phyloP scores from a whole-genome alignment of 2,797 vertebrate genomes.

The Myotis pilosus region DNA sequence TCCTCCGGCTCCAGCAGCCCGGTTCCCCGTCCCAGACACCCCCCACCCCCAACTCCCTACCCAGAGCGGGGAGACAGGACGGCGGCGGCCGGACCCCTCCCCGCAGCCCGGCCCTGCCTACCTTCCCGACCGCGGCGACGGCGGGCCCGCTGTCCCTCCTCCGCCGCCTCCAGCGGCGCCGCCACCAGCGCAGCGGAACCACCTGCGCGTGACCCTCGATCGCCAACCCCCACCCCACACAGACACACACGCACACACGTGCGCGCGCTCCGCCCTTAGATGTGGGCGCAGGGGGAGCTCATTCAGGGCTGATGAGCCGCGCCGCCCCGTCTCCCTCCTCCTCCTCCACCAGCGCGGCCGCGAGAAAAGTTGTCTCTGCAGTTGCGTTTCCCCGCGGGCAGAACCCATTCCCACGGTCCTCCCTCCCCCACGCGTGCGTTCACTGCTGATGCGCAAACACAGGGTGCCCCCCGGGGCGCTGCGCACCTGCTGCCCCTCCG shows the following conservation, averaged over 20 bases:
- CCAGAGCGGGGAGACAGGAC: not conserved
- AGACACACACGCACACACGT: not conserved
- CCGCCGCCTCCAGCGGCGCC: not conserved
- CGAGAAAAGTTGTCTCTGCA: not conserved
- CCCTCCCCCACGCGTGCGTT: not conserved
- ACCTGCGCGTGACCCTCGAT: slow-evolving; percentile 53
- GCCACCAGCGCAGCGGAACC: not conserved
- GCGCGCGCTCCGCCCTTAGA: not conserved
- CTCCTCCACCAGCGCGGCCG: rapidly evolving
- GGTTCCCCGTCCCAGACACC: not conserved
- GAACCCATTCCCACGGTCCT: not conserved
- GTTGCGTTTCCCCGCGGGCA: not conserved
- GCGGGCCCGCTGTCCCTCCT: not conserved
- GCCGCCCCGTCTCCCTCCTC: not conserved
- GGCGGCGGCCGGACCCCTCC: not conserved
- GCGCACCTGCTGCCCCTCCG: not conserved
- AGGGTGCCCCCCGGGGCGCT: not conserved
- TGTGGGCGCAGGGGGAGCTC: not conserved
- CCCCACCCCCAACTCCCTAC: not conserved
- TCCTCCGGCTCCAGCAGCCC: not conserved
- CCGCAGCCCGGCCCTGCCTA: not conserved
- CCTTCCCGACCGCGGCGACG: not conserved
- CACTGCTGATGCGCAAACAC: not conserved
- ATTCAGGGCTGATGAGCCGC: rapidly evolving
- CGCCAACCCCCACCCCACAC: not conserved